phyloP scores from a whole-genome alignment of 1,140 invertebrate species.

The Lasaia peninsularis region DNA sequence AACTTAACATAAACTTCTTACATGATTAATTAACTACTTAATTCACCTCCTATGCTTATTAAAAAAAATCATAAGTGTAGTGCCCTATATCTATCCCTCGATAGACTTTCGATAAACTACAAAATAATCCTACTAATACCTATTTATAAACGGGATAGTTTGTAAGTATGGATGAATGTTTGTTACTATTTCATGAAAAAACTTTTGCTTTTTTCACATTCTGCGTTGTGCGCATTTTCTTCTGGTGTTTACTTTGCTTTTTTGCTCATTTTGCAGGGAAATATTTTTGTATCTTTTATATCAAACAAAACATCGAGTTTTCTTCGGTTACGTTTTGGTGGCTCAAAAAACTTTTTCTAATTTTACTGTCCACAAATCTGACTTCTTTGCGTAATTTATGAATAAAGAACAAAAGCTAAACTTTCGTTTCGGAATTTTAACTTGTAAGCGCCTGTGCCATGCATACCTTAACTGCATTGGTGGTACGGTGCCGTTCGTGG shows the following conservation, averaged over 20 bases:
- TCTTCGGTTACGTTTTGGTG: too few species aligned
- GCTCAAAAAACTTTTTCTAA: too few species aligned
- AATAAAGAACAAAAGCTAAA: slow-evolving; percentile 9
- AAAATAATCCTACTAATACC: slow-evolving; percentile 6
- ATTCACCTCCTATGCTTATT: not conserved
- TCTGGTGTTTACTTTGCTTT: too few species aligned
- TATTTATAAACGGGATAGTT: not conserved
- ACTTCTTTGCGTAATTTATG: slow-evolving; percentile 9
- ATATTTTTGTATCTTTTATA: too few species aligned
- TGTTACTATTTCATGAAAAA: too few species aligned
- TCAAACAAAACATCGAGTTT: too few species aligned
- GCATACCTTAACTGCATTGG: slow-evolving; percentile 17
- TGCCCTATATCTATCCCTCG: not conserved
- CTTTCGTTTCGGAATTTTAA: slow-evolving; percentile 14
- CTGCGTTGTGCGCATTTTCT: too few species aligned
- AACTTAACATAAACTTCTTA: too few species aligned
- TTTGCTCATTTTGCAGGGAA: too few species aligned
- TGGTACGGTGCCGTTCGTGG: slow-evolving; percentile 12
- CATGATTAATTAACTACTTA: not conserved
- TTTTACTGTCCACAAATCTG: too few species aligned
- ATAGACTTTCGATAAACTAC: slow-evolving; percentile 9
- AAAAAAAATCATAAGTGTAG: not conserved
- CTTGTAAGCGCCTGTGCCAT: slow-evolving; percentile 12
- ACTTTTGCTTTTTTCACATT: too few species aligned
- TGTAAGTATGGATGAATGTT: too few species aligned